Evolutionary conservation across 2,888 invertebrate species (phyloP).

Genomic region (Acrocyrtus sp.): DNA sequence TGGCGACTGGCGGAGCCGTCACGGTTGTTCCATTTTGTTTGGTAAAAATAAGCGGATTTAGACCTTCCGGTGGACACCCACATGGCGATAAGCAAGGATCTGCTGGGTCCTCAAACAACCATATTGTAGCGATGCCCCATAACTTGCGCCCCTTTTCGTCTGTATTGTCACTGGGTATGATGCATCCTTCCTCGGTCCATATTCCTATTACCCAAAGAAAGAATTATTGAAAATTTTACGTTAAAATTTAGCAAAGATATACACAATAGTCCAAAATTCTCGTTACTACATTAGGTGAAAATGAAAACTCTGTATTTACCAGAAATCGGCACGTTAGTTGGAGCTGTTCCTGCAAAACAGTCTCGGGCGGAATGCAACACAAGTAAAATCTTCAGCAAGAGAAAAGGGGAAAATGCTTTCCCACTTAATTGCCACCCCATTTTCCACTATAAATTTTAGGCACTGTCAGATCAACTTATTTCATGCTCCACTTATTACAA

Average conservation of each 20-base stretch:
- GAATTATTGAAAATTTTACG: background rate
- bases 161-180: conserved; percentile 7
- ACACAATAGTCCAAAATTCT: background rate
- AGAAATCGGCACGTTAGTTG: conserved; percentile 4
- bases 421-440: background rate
- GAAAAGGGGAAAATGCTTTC: background rate
- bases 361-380: background rate
- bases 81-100: conserved; percentile 31
- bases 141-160: conserved; percentile 16
- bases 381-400: background rate
- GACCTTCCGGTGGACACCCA: conserved; percentile 29
- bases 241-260: background rate
- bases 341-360: conserved; percentile 15
- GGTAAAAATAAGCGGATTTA: conserved; percentile 13
- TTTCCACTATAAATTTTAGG: no score
- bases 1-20: background rate
- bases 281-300: background rate
- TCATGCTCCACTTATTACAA: no score
- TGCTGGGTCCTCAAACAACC: conserved; percentile 22
- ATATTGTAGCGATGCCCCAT: conserved; percentile 32
- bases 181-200: conserved; percentile 40
- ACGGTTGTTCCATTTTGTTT: background rate
- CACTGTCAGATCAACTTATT: no score
- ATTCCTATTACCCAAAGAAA: no score
- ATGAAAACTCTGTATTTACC: no score